Percentiles rank a stretch among this genome's conserved stretches.
Evolutionary conservation across 2,113 vertebrate genomes (phyloP).

Genomic region (Athene noctua): DNA sequence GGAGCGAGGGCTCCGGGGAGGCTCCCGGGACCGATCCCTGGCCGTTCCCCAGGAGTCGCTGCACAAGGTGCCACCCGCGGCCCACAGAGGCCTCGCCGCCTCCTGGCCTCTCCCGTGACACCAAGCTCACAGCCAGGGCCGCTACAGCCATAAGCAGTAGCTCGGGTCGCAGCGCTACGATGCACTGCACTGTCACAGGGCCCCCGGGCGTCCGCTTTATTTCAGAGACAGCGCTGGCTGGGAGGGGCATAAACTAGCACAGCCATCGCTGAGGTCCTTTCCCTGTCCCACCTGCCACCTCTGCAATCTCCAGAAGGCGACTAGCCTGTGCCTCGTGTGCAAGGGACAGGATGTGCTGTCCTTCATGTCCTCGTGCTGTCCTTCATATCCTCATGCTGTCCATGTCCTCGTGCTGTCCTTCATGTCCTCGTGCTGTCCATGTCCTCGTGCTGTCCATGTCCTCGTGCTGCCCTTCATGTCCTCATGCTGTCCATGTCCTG

Average conservation of each 20-base stretch:
- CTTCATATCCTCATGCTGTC: too few relatives aligned
- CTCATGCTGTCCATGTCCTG: too few relatives aligned
- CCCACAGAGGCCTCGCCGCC: accelerated
- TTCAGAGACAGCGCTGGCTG: accelerated
- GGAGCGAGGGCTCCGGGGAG: too few relatives aligned
- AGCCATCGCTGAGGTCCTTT: background rate
- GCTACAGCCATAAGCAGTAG: accelerated
- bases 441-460: too few relatives aligned
- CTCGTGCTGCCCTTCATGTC: too few relatives aligned
- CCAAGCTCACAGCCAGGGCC: accelerated
- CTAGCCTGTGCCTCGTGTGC: accelerated
- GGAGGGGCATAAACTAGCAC: accelerated
- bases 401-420: too few relatives aligned
- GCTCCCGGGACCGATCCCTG: accelerated
- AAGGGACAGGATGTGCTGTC: background rate
- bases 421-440: too few relatives aligned
- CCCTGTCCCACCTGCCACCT: accelerated
- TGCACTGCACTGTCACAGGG: accelerated
- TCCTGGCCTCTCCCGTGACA: accelerated
- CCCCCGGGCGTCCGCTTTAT: too few relatives aligned
- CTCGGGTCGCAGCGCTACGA: accelerated
- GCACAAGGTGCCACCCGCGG: accelerated
- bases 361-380: too few relatives aligned
- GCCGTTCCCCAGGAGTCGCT: accelerated
- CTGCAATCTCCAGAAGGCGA: accelerated